A percentile compares a stretch with the other conserved stretches of the same genome.
Evolutionary conservation across 2,888 invertebrate genomes (phyloP).

Genomic region (Rotaria macrura): DNA sequence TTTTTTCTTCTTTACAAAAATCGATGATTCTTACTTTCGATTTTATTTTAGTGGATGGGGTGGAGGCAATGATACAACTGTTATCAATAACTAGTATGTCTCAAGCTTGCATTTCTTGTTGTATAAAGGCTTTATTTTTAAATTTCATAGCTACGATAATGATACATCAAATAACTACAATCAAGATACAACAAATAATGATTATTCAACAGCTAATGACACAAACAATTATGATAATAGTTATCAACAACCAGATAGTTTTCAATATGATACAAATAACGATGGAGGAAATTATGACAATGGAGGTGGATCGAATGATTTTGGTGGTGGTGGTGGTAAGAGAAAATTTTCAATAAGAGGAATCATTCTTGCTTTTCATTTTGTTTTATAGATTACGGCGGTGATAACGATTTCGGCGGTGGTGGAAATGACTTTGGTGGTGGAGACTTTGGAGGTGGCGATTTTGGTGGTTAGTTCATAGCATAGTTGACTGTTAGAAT

Average conservation of each 20-base stretch:
- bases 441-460: slow-evolving; percentile 7
- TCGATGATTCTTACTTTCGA: too few relatives aligned
- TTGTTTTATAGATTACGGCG: neutral
- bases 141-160: slow-evolving; percentile 20
- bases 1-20: neutral
- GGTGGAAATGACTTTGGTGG: neutral
- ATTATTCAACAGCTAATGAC: neutral
- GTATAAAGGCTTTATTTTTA: neutral
- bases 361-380: too few relatives aligned
- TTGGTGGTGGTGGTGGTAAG: neutral
- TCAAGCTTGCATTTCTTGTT: neutral
- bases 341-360: neutral
- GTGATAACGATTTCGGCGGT: neutral
- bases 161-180: slow-evolving; percentile 23
- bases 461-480: slow-evolving; percentile 15
- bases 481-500: too few relatives aligned
- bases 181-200: neutral
- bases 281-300: neutral
- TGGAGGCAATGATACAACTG: neutral
- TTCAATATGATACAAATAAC: slow-evolving; percentile 1
- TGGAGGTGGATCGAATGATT: slow-evolving; percentile 9
- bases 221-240: slow-evolving; percentile 22
- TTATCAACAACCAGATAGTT: neutral
- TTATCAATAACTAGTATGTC: neutral
- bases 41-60: neutral